A percentile compares a stretch with the other conserved stretches of the same genome.
phyloP scores from a whole-genome alignment of 2,113 vertebrate genomes.

The Menidia beryllina region DNA sequence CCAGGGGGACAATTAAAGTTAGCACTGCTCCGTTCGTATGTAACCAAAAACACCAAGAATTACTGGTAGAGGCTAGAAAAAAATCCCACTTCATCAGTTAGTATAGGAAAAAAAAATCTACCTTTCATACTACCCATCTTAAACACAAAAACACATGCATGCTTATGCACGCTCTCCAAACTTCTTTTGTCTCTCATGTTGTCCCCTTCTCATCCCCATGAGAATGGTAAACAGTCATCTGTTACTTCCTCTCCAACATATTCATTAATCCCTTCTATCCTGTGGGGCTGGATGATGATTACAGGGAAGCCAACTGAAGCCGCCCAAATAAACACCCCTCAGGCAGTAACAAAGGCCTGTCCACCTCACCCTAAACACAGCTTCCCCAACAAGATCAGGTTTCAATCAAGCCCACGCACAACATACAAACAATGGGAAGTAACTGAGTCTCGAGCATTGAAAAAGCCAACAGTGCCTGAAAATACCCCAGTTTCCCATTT shows the following conservation, averaged over 20 bases:
- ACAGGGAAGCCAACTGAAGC: constrained; percentile 79
- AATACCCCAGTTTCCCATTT: constrained; percentile 64
- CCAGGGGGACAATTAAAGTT: too few relatives aligned
- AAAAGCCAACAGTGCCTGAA: constrained; percentile 62
- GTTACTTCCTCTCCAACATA: constrained; percentile 79
- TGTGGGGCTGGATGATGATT: constrained; percentile 80
- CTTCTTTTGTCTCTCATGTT: constrained; percentile 35
- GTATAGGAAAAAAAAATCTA: neutral
- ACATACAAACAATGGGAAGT: constrained; percentile 75
- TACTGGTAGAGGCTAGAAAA: neutral
- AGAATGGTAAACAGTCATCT: constrained; percentile 81
- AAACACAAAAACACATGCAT: constrained; percentile 12
- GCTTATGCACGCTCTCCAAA: constrained; percentile 18
- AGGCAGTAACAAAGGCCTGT: constrained; percentile 79
- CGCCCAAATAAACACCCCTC: constrained; percentile 81
- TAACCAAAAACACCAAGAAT: too few relatives aligned
- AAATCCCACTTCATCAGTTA: neutral
- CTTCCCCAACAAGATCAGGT: constrained; percentile 75
- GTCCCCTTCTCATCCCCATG: constrained; percentile 62
- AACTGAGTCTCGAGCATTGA: constrained; percentile 48
- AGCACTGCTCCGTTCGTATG: too few relatives aligned
- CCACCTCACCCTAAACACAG: constrained; percentile 81
- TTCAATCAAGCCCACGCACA: constrained; percentile 80
- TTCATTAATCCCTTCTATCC: constrained; percentile 81
- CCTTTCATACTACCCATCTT: neutral